Evolutionary conservation across 1,140 invertebrate species (phyloP), one percentile per base, ranked within the genome.

Genomic region (Drosophila equinoxialis): DNA sequence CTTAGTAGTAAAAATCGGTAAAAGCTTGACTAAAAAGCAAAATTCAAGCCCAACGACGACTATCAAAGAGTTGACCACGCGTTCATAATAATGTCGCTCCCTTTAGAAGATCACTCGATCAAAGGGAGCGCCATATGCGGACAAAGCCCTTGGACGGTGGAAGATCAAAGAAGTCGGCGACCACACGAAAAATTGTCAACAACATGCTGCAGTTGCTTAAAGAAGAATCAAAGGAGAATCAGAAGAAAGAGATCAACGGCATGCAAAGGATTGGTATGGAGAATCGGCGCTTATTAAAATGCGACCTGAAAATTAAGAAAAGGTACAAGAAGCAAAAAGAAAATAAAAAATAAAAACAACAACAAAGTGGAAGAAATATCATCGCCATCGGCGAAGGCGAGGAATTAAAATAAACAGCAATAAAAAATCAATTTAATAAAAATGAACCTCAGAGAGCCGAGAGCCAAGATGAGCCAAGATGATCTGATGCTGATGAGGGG

Each of bases 111-210:
- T 87, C 84, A 87, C 67, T 89, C 83, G 83, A 87, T 87, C 83
- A 87, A 87, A 87, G 84, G 78, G 76, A 87, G 83, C 83, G 84
- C 84, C 77, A 64, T 60, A 5, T 51, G 35, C 54, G 45, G 37
- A 58, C 48, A 58, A 54, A 57, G 63, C 71, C 65, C 42, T 20
- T 57, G 62, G 39, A 68, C 69, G 61, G 83, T 57, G 48, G 37
- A 48, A 76, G 74, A 89, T 87, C 84, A 87, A 87, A 89, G 84
- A 37, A 79, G 69, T 51, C 73, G 65, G 74, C 84, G 79, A 74
- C 84, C 84, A 84, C 80, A 87, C 84, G 80, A 87, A 89, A 87
- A 87, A 87, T 87, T 89, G 83, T 87, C 83, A 89, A 89, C 83
- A 89, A 89, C 84, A 77, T 75, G 80, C 67, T 85, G 70, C 77